Percentiles rank a stretch among this genome's conserved stretches.
Conservation (phyloP, 1,140 invertebrate species). For the Branchinecta lynchi region DNA sequence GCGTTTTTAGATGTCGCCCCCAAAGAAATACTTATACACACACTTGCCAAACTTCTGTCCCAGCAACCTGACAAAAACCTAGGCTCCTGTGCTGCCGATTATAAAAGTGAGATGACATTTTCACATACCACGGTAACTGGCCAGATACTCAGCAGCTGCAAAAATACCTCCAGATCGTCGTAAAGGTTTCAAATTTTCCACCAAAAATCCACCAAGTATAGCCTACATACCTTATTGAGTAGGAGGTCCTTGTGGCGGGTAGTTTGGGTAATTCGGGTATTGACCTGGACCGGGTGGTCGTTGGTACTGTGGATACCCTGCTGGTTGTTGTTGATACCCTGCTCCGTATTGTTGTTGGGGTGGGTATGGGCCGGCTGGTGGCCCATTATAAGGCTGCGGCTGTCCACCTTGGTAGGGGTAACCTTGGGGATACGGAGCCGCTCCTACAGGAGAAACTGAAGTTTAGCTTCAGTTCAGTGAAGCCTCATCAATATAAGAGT, state of each 20-base stretch:
- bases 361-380: not conserved
- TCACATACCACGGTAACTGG: no score
- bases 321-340: not conserved
- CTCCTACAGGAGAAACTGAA: not conserved
- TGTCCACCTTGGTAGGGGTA: not conserved
- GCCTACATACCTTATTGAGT: not conserved
- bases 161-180: no score
- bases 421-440: not conserved
- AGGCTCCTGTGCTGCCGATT: no score
- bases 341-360: not conserved
- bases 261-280: not conserved
- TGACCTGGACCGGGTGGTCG: not conserved
- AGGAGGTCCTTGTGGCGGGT: not conserved
- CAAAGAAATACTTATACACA: no score
- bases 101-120: no score
- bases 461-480: not conserved
- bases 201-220: no score
- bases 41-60: no score
- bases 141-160: no score
- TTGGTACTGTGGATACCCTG: not conserved
- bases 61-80: no score
- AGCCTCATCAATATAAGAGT: no score
- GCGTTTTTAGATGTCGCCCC: no score
- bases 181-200: no score
- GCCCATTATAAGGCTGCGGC: not conserved